phyloP scores from a whole-genome alignment of 2,888 invertebrate species.

The Drosophila helvetica region DNA sequence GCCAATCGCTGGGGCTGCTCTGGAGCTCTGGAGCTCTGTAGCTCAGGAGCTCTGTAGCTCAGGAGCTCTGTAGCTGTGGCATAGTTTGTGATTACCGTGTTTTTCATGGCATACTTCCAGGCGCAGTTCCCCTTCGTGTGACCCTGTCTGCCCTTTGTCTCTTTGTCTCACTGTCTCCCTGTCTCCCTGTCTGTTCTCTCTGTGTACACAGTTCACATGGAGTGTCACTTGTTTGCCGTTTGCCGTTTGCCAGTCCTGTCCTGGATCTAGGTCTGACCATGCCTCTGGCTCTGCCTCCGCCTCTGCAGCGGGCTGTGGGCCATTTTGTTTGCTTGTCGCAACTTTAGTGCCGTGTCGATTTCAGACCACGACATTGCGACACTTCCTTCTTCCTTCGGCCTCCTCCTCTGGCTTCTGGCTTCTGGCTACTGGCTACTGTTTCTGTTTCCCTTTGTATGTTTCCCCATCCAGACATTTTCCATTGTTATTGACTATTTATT shows the following conservation, averaged over 20 bases:
- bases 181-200: background rate
- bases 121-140: constrained; percentile 8
- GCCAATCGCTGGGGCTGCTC: background rate
- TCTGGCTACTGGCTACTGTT: background rate
- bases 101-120: constrained; percentile 62
- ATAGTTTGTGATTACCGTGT: constrained; percentile 59
- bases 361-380: constrained; percentile 47
- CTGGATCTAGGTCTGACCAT: background rate
- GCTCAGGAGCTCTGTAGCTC: no score
- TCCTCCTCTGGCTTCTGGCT: background rate
- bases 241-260: constrained; percentile 29
- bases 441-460: background rate
- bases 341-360: constrained; percentile 69
- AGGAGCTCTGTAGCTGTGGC: constrained; percentile 30
- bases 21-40: constrained; percentile 11
- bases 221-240: constrained; percentile 54
- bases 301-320: constrained; percentile 27
- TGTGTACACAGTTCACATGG: constrained; percentile 21
- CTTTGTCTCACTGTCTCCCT: background rate
- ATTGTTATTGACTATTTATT: constrained; percentile 60
- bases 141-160: background rate
- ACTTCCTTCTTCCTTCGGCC: constrained; percentile 14
- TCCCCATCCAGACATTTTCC: constrained; percentile 17
- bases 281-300: no score
- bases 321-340: constrained; percentile 56